Conservation (phyloP, 2,113 vertebrate genomes). For the Azemiops feae region DNA sequence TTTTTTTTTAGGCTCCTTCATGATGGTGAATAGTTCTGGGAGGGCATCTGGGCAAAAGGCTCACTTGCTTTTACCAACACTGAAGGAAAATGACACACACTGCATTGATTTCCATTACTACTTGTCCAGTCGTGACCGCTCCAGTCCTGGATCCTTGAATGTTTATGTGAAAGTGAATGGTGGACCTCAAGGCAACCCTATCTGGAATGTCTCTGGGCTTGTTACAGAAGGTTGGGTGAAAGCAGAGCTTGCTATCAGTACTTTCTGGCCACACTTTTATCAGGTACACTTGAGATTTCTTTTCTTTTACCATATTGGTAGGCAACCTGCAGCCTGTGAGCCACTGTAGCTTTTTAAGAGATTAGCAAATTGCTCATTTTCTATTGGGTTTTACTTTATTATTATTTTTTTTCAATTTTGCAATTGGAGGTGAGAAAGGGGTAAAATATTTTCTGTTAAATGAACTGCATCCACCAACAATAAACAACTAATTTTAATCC, state of each 20-base stretch:
- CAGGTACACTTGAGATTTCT: conserved; percentile 74
- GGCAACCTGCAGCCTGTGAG: background rate
- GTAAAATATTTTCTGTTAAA: background rate
- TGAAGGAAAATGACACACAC: conserved; percentile 96
- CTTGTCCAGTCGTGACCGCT: conserved; percentile 85
- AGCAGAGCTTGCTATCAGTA: conserved; percentile 93
- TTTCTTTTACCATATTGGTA: background rate
- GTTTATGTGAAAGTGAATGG: conserved; percentile 96
- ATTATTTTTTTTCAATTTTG: background rate
- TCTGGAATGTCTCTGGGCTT: conserved; percentile 90
- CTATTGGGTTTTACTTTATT: background rate
- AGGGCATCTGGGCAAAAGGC: conserved; percentile 93
- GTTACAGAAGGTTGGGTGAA: conserved; percentile 95
- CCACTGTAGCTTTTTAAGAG: background rate
- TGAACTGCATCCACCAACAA: background rate
- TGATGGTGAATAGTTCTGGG: conserved; percentile 95
- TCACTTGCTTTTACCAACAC: conserved; percentile 87
- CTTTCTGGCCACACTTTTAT: conserved; percentile 98
- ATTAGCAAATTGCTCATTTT: background rate
- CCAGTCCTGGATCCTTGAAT: conserved; percentile 88
- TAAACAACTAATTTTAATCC: background rate
- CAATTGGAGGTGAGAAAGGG: background rate
- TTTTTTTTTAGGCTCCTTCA: conserved; percentile 84
- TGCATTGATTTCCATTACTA: conserved; percentile 98
- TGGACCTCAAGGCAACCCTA: conserved; percentile 91